Base-by-base conservation (phyloP, 2,888 invertebrate genomes). In the Clanis bilineata region DNA sequence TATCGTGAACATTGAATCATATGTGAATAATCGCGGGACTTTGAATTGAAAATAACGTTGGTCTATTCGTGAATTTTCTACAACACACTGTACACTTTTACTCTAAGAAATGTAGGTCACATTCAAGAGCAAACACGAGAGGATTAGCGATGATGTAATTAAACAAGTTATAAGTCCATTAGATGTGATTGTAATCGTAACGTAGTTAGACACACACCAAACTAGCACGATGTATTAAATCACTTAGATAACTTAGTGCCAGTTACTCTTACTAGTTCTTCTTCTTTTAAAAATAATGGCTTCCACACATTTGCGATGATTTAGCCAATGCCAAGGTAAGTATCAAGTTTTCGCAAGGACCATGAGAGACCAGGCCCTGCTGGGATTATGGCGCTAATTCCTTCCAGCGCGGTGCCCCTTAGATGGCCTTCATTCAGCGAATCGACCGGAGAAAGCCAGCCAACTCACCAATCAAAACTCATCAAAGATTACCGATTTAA, bases 41-140 rank as follows among this genome's bases (percentile, higher is more conserved):
- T 57, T 57, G 63, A 62, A 63, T 65, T 64, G 59, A 62, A 65
- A 65, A 62, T 59, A 57, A 55, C 58, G 60, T 61, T 62, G 56
- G 56, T 18, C 28, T 51, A 32, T 51, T 21, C 18, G 15, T 32
- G 32, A 15, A 32, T 28, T 41, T 51, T 9, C 10, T 32, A 28
- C 18, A 51, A 51, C 3, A 32, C 18, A 51, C n/a, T n/a, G n/a
- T n/a, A 22, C 22, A 22, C 25, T 51, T 28, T 51, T 51, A 18
- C 15, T 47, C 7, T 32, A 4, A 32, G 18, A 51, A 18, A 51
- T 51, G 51, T 51, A 32, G 51, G 51, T 51, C 32, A 51, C 51
- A 51, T 51, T 32, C 51, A 51, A 28, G 41, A 41, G 41, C 18
- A 57, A 15, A 57, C 18, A 39, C 10, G 39, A 22, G 47, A 38